A percentile compares a stretch with the other conserved stretches of the same genome.
These are phyloP conservation scores for Itoplectis maculator DNA, from an alignment of 2,888 invertebrate species.

Conservation along the genomic window DNA sequence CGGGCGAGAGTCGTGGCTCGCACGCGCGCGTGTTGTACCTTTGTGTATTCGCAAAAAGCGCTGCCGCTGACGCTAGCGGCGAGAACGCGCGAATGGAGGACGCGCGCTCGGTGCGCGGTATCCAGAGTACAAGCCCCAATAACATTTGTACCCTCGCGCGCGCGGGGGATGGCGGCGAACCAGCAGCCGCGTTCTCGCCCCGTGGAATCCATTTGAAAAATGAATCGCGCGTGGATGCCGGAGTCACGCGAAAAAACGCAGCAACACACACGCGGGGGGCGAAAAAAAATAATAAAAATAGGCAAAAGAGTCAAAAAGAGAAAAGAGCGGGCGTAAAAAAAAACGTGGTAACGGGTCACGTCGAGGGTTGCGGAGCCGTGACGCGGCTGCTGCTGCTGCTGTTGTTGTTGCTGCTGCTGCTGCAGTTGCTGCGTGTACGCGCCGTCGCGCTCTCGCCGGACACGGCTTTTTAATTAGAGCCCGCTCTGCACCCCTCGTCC, in stretches of 20 bases:
- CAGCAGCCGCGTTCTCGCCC: conserved; percentile 42
- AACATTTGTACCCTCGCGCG: conserved; percentile 82
- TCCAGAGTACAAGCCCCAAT: conserved; percentile 74
- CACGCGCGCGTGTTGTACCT: neutral
- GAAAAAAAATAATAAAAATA: conserved; percentile 70
- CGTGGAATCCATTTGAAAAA: conserved; percentile 82
- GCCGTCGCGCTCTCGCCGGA: conserved; percentile 73
- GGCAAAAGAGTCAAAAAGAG: conserved; percentile 68
- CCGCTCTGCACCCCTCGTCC: conserved; percentile 75
- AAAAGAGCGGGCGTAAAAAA: conserved; percentile 66
- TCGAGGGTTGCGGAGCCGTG: conserved; percentile 67
- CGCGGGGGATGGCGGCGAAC: conserved; percentile 16
- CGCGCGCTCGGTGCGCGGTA: conserved; percentile 49
- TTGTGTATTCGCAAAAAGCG: conserved; percentile 4
- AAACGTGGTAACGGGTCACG: conserved; percentile 64
- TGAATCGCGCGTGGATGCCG: conserved; percentile 70
- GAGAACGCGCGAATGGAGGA: conserved; percentile 64
- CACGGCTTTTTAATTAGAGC: conserved; percentile 85
- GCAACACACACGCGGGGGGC: conserved; percentile 65
- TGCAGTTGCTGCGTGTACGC: conserved; percentile 33
- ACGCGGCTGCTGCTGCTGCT: conserved; percentile 66
- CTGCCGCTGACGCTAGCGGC: conserved; percentile 28
- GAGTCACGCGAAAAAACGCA: conserved; percentile 50
- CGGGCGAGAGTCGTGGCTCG: conserved; percentile 69
- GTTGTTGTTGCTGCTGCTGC: too few relatives aligned